These are phyloP conservation scores for Sinosuthora webbiana DNA, from an alignment of 2,113 vertebrate species.

Conservation along the genomic window DNA sequence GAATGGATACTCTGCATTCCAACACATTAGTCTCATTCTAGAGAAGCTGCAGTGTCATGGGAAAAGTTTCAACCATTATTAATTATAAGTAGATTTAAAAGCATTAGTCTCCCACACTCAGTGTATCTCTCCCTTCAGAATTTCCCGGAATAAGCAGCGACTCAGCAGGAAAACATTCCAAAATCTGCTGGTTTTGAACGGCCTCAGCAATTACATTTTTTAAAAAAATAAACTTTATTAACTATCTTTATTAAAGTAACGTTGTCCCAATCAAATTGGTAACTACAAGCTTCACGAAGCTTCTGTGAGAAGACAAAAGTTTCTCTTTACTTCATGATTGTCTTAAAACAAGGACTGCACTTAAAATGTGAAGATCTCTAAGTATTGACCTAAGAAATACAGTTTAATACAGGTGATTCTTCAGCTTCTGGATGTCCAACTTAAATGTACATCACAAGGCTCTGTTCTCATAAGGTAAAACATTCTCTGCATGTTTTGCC, in stretches of 20 bases:
- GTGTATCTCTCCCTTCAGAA: background rate
- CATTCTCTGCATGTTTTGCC: background rate
- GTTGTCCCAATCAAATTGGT: background rate
- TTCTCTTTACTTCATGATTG: background rate
- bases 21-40: conserved; percentile 58
- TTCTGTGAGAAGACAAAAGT: background rate
- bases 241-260: background rate
- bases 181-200: background rate
- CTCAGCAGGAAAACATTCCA: background rate
- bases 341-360: background rate
- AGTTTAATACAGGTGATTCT: background rate
- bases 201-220: background rate
- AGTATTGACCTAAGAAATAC: background rate
- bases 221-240: background rate
- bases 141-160: background rate
- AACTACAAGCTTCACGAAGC: background rate
- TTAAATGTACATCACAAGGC: background rate
- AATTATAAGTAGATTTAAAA: background rate
- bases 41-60: conserved; percentile 33
- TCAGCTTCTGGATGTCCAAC: background rate
- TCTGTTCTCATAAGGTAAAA: background rate
- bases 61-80: conserved; percentile 17
- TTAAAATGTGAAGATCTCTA: background rate
- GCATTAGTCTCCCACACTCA: conserved; percentile 7
- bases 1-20: conserved; percentile 41